Evolutionary conservation across 2,888 invertebrate species (phyloP), one percentile per base, ranked within the genome.

Genomic region (Nomada ferruginata): DNA sequence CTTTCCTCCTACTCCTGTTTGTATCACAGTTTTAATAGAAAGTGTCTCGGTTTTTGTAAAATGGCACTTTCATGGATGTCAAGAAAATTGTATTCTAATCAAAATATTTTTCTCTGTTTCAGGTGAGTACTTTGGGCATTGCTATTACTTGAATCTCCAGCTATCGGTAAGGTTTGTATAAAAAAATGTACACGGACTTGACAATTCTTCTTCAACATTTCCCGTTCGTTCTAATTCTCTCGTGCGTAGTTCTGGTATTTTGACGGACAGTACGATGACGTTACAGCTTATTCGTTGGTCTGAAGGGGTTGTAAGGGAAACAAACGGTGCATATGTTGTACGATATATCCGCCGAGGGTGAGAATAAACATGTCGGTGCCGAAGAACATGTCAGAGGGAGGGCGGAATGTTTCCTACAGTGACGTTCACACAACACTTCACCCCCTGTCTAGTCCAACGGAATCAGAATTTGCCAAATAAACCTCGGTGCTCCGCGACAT

Each of bases 71-170:
- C 36, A 7, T 36, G 5, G 7, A 36, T 5, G 7, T 36, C 36
- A 1, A 1, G 36, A 1, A 36, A 55, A 23, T 9, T 7, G 11
- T 57, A 23, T 4, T 3, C 55, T 55, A 59, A 76, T 42, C 9
- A 36, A 50, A 2, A 23, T 50, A 1, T 36, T 84, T 76, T 65
- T 83, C 80, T 86, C 9, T 90, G 90, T 91, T 91, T 76, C 89
- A 91, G 91, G 91, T 91, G 90, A 91, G 91, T 91, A 84, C 69
- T 44, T 13, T 15, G 68, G 13, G 50, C 20, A 18, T 64, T 63
- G 42, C 23, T 18, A 7, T 42, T 10, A 10, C 11, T 44, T 15
- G 18, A 18, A 20, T 18, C 0, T 1, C 10, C 18, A 11, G 11
- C 78, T 72, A 71, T 72, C 55, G 84, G 84, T 85, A 81, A 70